Base-by-base conservation (phyloP, 1,140 invertebrate species). In the Halyomorpha halys region DNA sequence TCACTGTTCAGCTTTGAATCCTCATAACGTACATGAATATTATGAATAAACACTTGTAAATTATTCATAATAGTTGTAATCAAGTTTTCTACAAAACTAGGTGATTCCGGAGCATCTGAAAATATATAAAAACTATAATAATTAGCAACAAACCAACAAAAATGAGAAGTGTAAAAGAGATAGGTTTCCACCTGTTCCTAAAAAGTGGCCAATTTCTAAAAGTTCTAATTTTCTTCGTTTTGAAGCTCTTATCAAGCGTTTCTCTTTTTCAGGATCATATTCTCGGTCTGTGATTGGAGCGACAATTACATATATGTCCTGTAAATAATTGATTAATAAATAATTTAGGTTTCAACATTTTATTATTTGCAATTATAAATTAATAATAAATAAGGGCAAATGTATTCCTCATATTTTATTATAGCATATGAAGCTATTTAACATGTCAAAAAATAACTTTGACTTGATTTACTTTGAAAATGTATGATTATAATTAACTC, bases 11-110 rank as follows among this genome's bases (percentile, higher is more conserved):
- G 82, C 66, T 85, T 76, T 18, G 80, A 81, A 72, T 91, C 89
- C 72, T 91, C 89, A 70, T 90, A 93, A 69, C 90, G 79, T 59
- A 93, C 80, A 73, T 93, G 89, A 60, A 93, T 80, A 73, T 90
- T 89, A 59, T 83, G 82, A 15, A 91, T 78, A 65, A 82, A 87
- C 34, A 93, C 82, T 76, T 91, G 87, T 49, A 92, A 77, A 74
- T 89, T 90, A 73, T 89, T 90, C 62, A 90, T 77, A 13, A 90
- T 81, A 18, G 85, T 87, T 18, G 86, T 83, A 53, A 85, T 77
- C 49, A 90, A 73, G 72, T 84, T 85, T 73, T 89, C 85, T 67
- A 87, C 80, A 70, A 89, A 84, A 65, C 78, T 68, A 1, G 63
- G 39, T 45, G 69, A 70, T 65, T 70, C 70, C 3, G 68, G 66